Conservation (phyloP, 2,888 invertebrate genomes). For the Buathra laborator region DNA sequence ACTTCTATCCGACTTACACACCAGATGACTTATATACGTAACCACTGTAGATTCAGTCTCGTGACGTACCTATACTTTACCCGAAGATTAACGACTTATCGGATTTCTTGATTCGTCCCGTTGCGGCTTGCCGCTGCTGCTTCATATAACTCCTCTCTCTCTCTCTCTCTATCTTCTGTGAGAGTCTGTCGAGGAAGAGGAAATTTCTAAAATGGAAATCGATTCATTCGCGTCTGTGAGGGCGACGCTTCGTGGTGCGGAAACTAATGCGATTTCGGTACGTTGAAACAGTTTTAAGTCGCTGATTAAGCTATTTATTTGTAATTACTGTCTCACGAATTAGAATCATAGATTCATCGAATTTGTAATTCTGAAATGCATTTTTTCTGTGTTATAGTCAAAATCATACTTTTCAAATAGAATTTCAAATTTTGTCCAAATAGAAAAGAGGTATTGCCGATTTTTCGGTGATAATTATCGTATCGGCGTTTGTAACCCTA, state of each 20-base stretch:
- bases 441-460: too few relatives aligned
- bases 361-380: too few relatives aligned
- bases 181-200: conserved; percentile 7
- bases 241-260: not conserved
- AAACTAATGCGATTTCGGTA: conserved; percentile 13
- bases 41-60: conserved; percentile 6
- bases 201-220: conserved; percentile 4
- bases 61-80: conserved; percentile 6
- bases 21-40: not conserved
- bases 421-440: too few relatives aligned
- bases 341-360: not conserved
- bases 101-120: conserved; percentile 36
- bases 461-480: too few relatives aligned
- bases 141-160: not conserved
- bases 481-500: too few relatives aligned
- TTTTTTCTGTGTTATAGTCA: too few relatives aligned
- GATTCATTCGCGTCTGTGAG: not conserved
- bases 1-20: not conserved
- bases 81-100: conserved; percentile 41
- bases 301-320: conserved; percentile 8
- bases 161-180: not conserved
- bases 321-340: not conserved
- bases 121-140: not conserved
- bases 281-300: not conserved
- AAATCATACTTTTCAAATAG: too few relatives aligned